Percentiles rank a stretch among this genome's conserved stretches.
Conservation (phyloP, 2,797 vertebrate genomes). For the Sebastes baramenuke region DNA sequence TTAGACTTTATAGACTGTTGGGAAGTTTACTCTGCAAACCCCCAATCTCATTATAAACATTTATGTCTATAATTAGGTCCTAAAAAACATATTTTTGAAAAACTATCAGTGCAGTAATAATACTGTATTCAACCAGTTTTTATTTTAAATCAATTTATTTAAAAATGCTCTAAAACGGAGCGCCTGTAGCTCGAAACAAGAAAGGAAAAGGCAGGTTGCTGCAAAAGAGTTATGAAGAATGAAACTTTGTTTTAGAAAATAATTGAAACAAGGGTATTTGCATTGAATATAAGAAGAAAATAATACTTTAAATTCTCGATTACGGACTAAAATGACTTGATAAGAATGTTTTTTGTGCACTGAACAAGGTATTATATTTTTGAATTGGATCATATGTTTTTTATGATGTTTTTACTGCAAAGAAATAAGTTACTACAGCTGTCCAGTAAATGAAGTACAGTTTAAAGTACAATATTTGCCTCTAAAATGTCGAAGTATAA, state of each 20-base stretch:
- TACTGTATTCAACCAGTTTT: neutral
- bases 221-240: neutral
- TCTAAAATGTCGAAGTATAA: neutral
- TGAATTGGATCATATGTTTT: neutral
- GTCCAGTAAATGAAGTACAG: neutral
- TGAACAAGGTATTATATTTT: neutral
- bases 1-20: neutral
- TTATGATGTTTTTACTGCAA: neutral
- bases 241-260: neutral
- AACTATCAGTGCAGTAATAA: neutral
- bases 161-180: neutral
- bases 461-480: neutral
- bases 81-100: neutral
- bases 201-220: neutral
- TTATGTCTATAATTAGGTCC: accelerated
- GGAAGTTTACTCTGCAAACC: neutral
- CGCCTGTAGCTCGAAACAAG: accelerated
- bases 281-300: neutral
- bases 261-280: neutral
- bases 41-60: neutral
- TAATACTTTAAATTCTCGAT: neutral
- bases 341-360: neutral
- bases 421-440: neutral
- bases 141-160: neutral
- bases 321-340: neutral